A percentile compares a stretch with the other conserved stretches of the same genome.
Evolutionary conservation across 2,113 vertebrate genomes (phyloP).

Genomic region (Loxodonta africana): DNA sequence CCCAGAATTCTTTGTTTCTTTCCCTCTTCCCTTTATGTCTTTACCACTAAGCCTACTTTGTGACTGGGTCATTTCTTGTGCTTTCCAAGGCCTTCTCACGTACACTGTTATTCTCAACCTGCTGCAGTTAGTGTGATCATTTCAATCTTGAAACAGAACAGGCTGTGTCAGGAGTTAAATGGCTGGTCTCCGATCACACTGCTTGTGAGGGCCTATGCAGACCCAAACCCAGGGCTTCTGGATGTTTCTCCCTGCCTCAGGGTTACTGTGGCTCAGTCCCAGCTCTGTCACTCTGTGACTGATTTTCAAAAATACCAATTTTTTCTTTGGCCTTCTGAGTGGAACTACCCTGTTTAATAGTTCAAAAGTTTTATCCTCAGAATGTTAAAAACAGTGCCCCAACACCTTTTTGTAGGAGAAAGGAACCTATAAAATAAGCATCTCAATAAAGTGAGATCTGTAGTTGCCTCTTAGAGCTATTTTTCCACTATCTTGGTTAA

Average conservation of each 20-base stretch:
- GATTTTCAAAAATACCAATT: background rate
- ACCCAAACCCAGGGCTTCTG: background rate
- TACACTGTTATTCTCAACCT: background rate
- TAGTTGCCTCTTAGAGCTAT: background rate
- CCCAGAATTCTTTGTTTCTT: constrained; percentile 32
- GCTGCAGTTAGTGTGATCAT: background rate
- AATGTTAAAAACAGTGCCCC: background rate
- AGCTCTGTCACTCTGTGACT: background rate
- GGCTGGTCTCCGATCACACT: background rate
- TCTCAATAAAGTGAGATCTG: background rate
- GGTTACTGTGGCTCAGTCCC: background rate
- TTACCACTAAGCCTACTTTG: background rate
- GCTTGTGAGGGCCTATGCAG: background rate
- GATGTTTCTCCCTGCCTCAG: background rate
- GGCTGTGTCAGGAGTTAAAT: background rate
- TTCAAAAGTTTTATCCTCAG: background rate
- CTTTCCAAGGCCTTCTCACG: background rate
- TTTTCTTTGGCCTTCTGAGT: constrained; percentile 11
- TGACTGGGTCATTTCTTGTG: background rate
- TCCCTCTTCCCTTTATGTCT: background rate
- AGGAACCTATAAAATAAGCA: constrained; percentile 12
- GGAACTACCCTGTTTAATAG: background rate
- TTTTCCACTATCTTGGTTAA: background rate
- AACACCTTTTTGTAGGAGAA: constrained; percentile 33
- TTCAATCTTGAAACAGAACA: background rate